phyloP scores from a whole-genome alignment of 2,888 invertebrate species.

The Sphaerophoria rueppellii region DNA sequence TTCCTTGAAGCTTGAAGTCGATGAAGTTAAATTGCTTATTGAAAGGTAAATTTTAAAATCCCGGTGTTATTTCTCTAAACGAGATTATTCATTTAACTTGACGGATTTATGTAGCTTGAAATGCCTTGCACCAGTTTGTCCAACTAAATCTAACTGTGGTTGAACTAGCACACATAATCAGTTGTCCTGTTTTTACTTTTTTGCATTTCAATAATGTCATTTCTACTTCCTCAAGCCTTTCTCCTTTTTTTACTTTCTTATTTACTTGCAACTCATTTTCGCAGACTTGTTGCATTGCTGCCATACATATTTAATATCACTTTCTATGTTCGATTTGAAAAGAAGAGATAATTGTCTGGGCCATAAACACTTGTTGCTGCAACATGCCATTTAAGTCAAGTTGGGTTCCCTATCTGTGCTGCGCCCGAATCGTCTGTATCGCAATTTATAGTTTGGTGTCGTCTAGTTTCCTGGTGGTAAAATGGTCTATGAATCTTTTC shows the following conservation, averaged over 20 bases:
- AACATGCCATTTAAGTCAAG: constrained; percentile 27
- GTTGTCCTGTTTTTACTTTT: too few species aligned
- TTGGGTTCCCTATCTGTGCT: constrained; percentile 9
- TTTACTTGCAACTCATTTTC: constrained; percentile 13
- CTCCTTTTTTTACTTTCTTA: constrained; percentile 29
- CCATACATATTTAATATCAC: constrained; percentile 37
- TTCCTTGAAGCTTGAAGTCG: too few species aligned
- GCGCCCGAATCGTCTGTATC: too few species aligned
- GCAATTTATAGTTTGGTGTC: background rate
- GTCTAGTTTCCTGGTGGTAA: constrained; percentile 37
- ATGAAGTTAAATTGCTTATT: too few species aligned
- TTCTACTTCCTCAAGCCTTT: constrained; percentile 29
- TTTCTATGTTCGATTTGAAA: constrained; percentile 45
- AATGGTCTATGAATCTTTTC: constrained; percentile 39
- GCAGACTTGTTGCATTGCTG: constrained; percentile 1
- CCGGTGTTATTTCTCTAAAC: too few species aligned
- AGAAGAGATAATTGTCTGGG: constrained; percentile 33
- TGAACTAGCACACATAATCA: too few species aligned
- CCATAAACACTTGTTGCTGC: constrained; percentile 34
- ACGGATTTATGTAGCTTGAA: too few species aligned
- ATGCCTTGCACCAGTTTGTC: too few species aligned
- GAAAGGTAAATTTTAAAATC: too few species aligned
- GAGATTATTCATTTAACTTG: too few species aligned
- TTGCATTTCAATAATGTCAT: background rate
- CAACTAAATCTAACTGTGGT: too few species aligned